phyloP scores from a whole-genome alignment of 2,797 vertebrate species.

The Spinus pinus region DNA sequence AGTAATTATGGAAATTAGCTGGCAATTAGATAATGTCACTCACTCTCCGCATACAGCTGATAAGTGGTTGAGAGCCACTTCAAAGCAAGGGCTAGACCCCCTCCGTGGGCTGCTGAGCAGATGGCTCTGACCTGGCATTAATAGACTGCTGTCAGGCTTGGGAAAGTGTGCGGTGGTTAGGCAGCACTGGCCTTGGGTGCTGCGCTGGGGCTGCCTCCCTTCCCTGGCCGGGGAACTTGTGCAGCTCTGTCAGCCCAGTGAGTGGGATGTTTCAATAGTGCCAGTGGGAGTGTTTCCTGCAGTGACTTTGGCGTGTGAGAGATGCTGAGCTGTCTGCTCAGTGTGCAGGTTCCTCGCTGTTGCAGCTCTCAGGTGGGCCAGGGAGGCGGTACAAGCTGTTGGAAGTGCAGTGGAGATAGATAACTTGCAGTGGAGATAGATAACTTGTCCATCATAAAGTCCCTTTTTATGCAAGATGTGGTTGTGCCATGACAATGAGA shows the following conservation, averaged over 20 bases:
- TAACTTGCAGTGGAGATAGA: background rate
- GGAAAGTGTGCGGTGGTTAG: background rate
- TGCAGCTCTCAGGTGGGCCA: background rate
- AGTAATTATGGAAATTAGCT: slow-evolving; percentile 76
- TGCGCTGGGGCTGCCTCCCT: fast-evolving
- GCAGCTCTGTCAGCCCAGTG: background rate
- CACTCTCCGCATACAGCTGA: slow-evolving; percentile 51
- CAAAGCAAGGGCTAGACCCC: background rate
- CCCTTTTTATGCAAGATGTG: background rate
- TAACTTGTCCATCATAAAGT: background rate
- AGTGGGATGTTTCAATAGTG: background rate
- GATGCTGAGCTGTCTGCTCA: background rate
- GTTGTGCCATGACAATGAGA: background rate
- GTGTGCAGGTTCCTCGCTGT: background rate
- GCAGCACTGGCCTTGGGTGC: background rate
- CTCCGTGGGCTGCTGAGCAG: background rate
- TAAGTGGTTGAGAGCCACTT: slow-evolving; percentile 57
- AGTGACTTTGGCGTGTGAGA: background rate
- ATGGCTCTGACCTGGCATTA: background rate
- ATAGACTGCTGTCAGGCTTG: background rate
- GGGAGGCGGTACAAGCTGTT: background rate
- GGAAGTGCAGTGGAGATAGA: background rate
- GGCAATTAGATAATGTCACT: slow-evolving; percentile 77
- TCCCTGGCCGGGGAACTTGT: background rate
- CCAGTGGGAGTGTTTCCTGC: background rate